Base-by-base conservation (phyloP, 2,888 invertebrate species). In the Venusia cambrica region DNA sequence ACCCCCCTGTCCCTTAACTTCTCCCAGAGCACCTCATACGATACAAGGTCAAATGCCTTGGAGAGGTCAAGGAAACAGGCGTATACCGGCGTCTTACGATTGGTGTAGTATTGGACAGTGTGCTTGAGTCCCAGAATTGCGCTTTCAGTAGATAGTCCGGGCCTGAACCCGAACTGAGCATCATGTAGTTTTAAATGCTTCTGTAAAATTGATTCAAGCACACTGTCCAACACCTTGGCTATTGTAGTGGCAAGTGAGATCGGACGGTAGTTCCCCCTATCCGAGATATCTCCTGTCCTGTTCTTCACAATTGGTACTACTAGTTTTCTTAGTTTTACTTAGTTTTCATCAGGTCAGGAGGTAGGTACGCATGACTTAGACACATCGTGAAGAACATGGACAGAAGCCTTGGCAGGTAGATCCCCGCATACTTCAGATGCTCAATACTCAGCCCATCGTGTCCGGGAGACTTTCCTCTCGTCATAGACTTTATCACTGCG, bases 181-280 rank as follows among this genome's bases (percentile, higher is more conserved):
- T 44, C 38, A 32, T 19, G 19, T 7, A 19, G 6, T 1, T 8
- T 19, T 4, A 16, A 5, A 8, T 6, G 6, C 7, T 19, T 19
- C 4, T 6, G 18, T 11, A 48, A 19, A 5, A 19, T 29, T n/a
- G 20, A 13, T 8, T 39, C 29, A 30, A 45, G 40, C 36, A 48
- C 5, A 26, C 45, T 19, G 20, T 49, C 47, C 10, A 49, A 12
- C 13, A 48, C 40, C 26, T 50, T 49, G 2, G 50, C 47, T 5
- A 45, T 20, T 4, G 38, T 26, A 5, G 45, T 46, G 12, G 49
- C 45, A 3, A 46, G 25, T 3, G 49, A 49, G 5, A 46, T 46
- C 2, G 42, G 48, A 5, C 39, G 33, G 19, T 45, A 48, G 31
- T 47, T 47, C 0, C 9, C 17, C 11, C 16, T 12, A 13, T 38